Base-by-base conservation (phyloP, 2,113 vertebrate species). In the Chlamydotis undulata region DNA sequence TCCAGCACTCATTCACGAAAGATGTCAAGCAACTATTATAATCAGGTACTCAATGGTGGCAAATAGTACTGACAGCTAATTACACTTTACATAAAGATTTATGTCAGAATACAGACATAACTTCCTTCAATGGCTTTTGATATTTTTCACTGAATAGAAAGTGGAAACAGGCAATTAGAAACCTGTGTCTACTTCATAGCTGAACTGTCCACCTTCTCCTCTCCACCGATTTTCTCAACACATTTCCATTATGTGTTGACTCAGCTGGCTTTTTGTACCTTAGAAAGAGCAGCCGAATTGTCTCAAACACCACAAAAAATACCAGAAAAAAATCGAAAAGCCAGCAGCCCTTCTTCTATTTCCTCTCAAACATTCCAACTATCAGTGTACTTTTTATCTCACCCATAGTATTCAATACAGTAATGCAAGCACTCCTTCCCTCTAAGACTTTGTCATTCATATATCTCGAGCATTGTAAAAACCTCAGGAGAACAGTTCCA, bases 1-100 rank as follows among this genome's bases (percentile, higher is more conserved):
- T 87, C 63, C 67, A 65, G 28, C 68, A 50, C 49, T 83, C 81
- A 80, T 91, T 88, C 84, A 91, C 0, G 1, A 61, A 83, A 83
- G 39, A 69, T 69, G 65, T 85, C 87, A 85, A 91, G 41, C 25
- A 78, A 83, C 13, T 25, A 7, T 64, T 80, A 43, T 16, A 89
- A 87, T 85, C 91, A 91, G 57, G 57, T 87, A 87, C 39, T 82
- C 89, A 75, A 3, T 56, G 67, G 84, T 65, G 55, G 65, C 87
- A 95, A 95, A 94, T 73, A 63, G 45, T 83, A 73, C 93, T 94
- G 89, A 91, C 87, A 94, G 78, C 70, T 94, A 96, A 93, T 91
- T 89, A 93, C 53, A 83, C 53, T 82, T 91, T 4, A 3, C 53
- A 45, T 57, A 75, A 93, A 78, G 83, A 90, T 87, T 96, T 94